phyloP scores from a whole-genome alignment of 2,113 vertebrate species.

The Hemiscyllium ocellatum region DNA sequence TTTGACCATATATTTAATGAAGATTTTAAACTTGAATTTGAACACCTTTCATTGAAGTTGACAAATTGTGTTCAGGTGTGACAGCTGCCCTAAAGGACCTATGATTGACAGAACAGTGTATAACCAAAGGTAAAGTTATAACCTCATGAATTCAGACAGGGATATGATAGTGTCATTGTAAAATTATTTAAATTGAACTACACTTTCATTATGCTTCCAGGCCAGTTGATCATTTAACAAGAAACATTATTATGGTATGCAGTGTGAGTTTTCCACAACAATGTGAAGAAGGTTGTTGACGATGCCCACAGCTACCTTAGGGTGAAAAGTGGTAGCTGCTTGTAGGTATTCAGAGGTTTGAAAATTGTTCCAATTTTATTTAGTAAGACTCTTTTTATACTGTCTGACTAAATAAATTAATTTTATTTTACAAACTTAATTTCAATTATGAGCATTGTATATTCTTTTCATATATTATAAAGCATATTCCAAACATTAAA shows the following conservation, averaged over 20 bases:
- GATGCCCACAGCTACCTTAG: not conserved
- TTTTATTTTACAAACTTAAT: not conserved
- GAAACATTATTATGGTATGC: not conserved
- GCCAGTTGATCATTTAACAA: not conserved
- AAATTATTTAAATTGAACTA: not conserved
- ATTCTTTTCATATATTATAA: not conserved
- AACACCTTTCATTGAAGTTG: not conserved
- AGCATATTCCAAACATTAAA: not conserved
- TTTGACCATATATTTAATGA: not conserved
- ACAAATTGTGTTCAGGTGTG: not conserved
- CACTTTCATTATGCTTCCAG: not conserved
- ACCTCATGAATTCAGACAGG: not conserved
- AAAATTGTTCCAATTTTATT: not conserved
- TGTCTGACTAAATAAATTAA: not conserved
- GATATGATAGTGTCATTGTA: not conserved
- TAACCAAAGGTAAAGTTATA: not conserved
- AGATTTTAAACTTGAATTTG: not conserved
- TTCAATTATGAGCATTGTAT: not conserved
- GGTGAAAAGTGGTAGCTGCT: not conserved
- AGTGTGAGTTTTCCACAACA: not conserved
- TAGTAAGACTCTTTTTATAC: not conserved
- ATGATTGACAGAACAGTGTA: not conserved
- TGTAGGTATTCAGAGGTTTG: not conserved
- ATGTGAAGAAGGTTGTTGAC: not conserved
- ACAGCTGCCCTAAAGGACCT: not conserved